Conservation (phyloP, 2,113 vertebrate species). For the Patagioenas fasciata region DNA sequence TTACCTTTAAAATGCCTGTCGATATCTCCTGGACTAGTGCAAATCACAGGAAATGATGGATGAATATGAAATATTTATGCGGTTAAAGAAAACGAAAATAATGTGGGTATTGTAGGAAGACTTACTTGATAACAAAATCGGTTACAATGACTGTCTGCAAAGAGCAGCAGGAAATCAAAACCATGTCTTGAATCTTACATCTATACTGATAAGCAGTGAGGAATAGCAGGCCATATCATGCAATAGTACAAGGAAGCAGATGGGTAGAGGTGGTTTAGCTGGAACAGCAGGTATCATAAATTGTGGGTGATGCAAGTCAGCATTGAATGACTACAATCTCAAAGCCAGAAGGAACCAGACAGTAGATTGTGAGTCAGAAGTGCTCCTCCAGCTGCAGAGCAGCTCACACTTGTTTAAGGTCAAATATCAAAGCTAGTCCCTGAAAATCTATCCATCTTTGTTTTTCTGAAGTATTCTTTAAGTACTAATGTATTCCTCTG, state of each 20-base stretch:
- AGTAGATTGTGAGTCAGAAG: slow-evolving; percentile 1
- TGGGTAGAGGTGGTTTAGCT: background rate
- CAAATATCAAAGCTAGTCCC: slow-evolving; percentile 14
- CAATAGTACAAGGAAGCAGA: background rate
- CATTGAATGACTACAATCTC: background rate
- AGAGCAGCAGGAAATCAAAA: background rate
- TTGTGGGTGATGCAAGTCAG: background rate
- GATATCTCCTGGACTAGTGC: background rate
- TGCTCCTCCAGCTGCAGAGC: background rate
- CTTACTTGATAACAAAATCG: background rate
- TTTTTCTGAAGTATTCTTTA: background rate
- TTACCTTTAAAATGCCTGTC: background rate
- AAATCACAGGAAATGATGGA: background rate
- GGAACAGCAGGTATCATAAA: background rate
- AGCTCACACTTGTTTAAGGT: slow-evolving; percentile 32
- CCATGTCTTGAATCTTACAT: background rate
- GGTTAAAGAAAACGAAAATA: background rate
- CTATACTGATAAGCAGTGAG: background rate
- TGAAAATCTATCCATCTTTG: slow-evolving; percentile 4
- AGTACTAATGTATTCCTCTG: background rate
- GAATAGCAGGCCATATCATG: background rate
- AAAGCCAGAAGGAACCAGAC: slow-evolving; percentile 19
- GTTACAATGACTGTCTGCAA: background rate
- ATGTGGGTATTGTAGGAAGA: background rate
- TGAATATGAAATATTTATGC: background rate